Conservation (phyloP, 2,113 vertebrate genomes). For the Ailurus styani region DNA sequence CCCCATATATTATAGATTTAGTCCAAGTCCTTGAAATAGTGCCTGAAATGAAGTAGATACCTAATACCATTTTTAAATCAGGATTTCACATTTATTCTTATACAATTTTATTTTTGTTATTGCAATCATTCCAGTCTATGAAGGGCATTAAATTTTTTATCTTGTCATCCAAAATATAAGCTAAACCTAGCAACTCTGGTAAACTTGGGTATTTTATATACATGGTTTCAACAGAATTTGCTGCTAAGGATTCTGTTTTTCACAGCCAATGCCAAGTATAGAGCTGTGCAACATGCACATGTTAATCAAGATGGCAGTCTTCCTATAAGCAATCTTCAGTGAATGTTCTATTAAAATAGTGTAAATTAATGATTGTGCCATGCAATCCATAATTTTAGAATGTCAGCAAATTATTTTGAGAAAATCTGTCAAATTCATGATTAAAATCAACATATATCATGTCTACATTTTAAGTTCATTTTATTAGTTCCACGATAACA, state of each 20-base stretch:
- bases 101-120: neutral
- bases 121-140: neutral
- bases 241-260: neutral
- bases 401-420: neutral
- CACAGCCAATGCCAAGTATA: neutral
- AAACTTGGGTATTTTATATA: neutral
- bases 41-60: neutral
- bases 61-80: neutral
- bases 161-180: neutral
- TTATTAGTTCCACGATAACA: neutral
- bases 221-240: neutral
- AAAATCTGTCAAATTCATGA: neutral
- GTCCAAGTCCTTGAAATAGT: neutral
- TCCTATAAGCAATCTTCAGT: neutral
- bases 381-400: neutral
- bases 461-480: neutral
- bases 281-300: neutral
- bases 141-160: neutral
- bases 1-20: rapidly evolving
- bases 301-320: neutral
- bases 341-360: neutral
- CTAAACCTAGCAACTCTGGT: neutral
- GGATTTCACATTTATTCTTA: neutral
- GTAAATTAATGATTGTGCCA: neutral
- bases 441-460: neutral